These are phyloP conservation scores for Caerostris extrusa DNA, from an alignment of 1,140 invertebrate species.

Conservation along the genomic window DNA sequence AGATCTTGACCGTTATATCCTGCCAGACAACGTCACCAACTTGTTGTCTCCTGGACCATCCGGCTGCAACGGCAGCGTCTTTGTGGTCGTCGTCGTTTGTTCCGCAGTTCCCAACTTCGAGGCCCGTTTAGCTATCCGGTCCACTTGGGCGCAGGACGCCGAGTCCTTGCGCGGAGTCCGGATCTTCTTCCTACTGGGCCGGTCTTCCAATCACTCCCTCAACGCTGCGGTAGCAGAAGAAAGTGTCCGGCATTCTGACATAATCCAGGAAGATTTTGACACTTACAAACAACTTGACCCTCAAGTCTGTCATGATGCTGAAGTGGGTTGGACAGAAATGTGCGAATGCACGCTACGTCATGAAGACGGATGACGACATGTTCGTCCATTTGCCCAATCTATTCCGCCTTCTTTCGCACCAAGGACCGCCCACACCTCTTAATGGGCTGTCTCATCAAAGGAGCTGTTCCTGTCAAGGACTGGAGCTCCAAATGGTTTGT, in stretches of 20 bases:
- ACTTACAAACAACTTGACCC: constrained; percentile 94
- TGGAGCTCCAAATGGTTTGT: constrained; percentile 88
- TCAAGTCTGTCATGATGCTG: constrained; percentile 93
- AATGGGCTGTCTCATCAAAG: constrained; percentile 88
- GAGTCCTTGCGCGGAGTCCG: not conserved
- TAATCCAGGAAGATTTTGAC: constrained; percentile 96
- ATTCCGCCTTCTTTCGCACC: constrained; percentile 76
- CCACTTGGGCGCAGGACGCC: constrained; percentile 87
- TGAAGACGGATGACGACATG: constrained; percentile 84
- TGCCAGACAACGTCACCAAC: constrained; percentile 86
- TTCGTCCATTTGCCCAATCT: constrained; percentile 84
- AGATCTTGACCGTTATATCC: constrained; percentile 87
- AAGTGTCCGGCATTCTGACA: constrained; percentile 86
- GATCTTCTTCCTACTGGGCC: constrained; percentile 77
- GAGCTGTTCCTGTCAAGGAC: constrained; percentile 87
- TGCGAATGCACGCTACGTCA: constrained; percentile 80
- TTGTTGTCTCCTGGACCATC: constrained; percentile 82
- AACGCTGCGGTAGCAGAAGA: constrained; percentile 66
- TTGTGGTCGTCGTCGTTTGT: constrained; percentile 88
- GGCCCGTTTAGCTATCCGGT: constrained; percentile 86
- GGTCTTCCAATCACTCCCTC: constrained; percentile 66
- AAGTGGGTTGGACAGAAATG: constrained; percentile 85
- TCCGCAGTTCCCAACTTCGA: constrained; percentile 87
- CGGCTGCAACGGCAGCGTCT: constrained; percentile 79
- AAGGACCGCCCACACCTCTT: constrained; percentile 82